Evolutionary conservation across 2,113 vertebrate genomes (phyloP), one percentile per base, ranked within the genome.

Genomic region (Brienomyrus brachyistius): DNA sequence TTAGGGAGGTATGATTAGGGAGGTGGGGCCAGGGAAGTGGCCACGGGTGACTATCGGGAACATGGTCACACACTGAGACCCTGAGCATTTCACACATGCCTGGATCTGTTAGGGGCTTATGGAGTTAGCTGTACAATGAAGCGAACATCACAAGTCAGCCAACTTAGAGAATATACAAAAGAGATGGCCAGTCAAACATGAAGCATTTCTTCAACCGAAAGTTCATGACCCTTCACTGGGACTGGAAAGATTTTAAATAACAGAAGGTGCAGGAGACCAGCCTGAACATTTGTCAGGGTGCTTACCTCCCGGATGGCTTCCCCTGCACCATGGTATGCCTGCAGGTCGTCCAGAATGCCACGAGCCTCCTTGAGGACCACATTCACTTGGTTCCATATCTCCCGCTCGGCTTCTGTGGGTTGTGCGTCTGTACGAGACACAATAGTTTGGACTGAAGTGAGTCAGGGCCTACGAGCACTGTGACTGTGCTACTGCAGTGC

Each of bases 221-320:
- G 10, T 8, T 54, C 86, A 56, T 21, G 43, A 19, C 2, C 86
- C 5, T 54, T 52, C 48, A 88, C 40, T 45, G 4, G 10, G 45
- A 27, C 59, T 62, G 86, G 21, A 88, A 88, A 21, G 52, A 56
- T 40, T 11, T 88, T 19, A 35, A 17, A 19, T 40, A 13, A 35
- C 31, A 40, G 31, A 77, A 40, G 31, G 31, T 27, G 2, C 4
- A 23, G 70, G 19, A 35, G 23, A 13, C 27, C 5, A 80, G 82
- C 31, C n/a, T 15, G 74, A 83, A 47, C n/a, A 77, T 40, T 3
- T 27, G 21, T 17, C 50, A 21, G 51, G 40, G 17, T 1, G 0
- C 45, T 19, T 95, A 97, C 98, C 98, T 98, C 97, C 95, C 98
- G 96, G 91, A 99, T 99, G 94, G 98, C 97, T 92, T 98, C 97